These are phyloP conservation scores for Bicyclus anynana DNA, from an alignment of 1,140 invertebrate genomes.

Conservation along the genomic window DNA sequence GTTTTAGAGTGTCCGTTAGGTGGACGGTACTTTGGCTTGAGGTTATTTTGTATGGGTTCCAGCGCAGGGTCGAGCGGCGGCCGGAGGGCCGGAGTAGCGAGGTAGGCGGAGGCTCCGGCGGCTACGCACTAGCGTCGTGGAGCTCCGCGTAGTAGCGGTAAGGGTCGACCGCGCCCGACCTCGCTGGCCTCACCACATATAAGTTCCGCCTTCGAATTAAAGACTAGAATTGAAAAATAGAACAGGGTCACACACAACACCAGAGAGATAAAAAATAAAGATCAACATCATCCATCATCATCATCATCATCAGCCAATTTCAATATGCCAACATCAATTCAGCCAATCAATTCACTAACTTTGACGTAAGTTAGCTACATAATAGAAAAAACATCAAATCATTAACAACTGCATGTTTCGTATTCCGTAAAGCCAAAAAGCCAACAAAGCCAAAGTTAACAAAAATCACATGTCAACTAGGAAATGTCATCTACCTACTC, in stretches of 20 bases:
- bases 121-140: conserved; percentile 80
- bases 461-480: too few relatives aligned
- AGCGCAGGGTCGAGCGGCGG: conserved; percentile 30
- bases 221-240: conserved; percentile 65
- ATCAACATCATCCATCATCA: too few relatives aligned
- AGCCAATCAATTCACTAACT: too few relatives aligned
- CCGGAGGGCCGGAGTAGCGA: conserved; percentile 17
- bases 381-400: too few relatives aligned
- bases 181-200: conserved; percentile 79
- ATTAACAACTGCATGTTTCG: too few relatives aligned
- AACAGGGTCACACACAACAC: neutral
- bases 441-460: too few relatives aligned
- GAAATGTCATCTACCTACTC: too few relatives aligned
- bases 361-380: too few relatives aligned
- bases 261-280: neutral
- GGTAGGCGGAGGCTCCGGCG: conserved; percentile 18
- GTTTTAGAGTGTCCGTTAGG: conserved; percentile 43
- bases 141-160: conserved; percentile 78
- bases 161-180: conserved; percentile 71
- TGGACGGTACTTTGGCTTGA: conserved; percentile 70
- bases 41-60: conserved; percentile 52
- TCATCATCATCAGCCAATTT: too few relatives aligned
- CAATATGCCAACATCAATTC: too few relatives aligned
- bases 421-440: too few relatives aligned
- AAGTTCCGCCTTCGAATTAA: conserved; percentile 78